Conservation (phyloP, 2,888 invertebrate species). For the Sialis lutaria region DNA sequence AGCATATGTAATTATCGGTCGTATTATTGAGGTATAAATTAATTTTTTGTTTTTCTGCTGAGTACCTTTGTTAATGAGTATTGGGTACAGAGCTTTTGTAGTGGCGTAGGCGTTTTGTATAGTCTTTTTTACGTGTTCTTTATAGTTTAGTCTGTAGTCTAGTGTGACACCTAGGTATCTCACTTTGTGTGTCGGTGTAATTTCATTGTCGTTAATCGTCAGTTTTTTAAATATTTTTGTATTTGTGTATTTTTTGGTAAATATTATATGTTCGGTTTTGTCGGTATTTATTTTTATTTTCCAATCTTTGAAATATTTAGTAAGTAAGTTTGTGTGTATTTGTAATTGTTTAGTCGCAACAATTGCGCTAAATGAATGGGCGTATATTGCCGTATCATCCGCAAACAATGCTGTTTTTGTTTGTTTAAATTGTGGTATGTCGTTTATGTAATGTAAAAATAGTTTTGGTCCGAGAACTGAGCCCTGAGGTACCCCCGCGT, state of each 20-base stretch:
- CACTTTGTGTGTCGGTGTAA: conserved; percentile 6
- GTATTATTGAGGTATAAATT: conserved; percentile 12
- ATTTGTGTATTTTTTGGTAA: conserved; percentile 8
- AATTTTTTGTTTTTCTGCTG: conserved; percentile 10
- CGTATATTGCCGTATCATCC: conserved; percentile 10
- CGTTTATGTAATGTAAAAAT: conserved; percentile 8
- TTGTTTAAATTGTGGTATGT: conserved; percentile 6
- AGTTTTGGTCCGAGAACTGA: conserved; percentile 8
- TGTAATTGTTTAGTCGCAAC: conserved; percentile 5
- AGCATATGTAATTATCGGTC: conserved; percentile 12
- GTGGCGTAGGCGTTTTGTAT: conserved; percentile 4
- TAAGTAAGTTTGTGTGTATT: conserved; percentile 6
- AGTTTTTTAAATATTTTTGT: conserved; percentile 4
- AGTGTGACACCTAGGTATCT: conserved; percentile 13
- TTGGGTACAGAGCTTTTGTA: conserved; percentile 7
- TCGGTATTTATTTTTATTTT: conserved; percentile 9
- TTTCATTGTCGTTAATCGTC: conserved; percentile 5
- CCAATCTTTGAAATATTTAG: conserved; percentile 6
- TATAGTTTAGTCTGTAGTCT: conserved; percentile 10
- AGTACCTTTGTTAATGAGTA: conserved; percentile 3
- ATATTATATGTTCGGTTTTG: conserved; percentile 9
- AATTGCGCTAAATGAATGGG: conserved; percentile 6
- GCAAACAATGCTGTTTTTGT: conserved; percentile 10
- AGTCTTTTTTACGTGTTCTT: conserved; percentile 7
- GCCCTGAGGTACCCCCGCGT: neutral